Conservation (phyloP, 2,888 invertebrate genomes). For the Drosophila subsilvestris region DNA sequence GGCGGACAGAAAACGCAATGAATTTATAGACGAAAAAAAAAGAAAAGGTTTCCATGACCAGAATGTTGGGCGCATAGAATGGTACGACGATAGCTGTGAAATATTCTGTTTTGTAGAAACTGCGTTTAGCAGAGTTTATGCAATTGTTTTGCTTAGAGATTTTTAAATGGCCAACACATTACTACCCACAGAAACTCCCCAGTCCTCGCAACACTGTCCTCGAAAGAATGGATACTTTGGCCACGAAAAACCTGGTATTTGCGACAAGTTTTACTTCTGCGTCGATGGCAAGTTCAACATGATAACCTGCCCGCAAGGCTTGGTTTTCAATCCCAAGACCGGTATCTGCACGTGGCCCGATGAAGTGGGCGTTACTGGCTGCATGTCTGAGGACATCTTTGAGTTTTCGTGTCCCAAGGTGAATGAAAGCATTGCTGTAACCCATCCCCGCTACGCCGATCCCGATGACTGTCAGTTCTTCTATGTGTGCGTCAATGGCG, state of each 20-base stretch:
- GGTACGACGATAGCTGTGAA: too few species aligned
- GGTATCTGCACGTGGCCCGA: constrained; percentile 97
- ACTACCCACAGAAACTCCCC: constrained; percentile 87
- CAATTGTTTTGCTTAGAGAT: background rate
- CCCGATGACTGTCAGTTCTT: constrained; percentile 95
- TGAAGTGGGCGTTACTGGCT: constrained; percentile 94
- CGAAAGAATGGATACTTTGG: constrained; percentile 94
- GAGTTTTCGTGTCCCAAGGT: constrained; percentile 93
- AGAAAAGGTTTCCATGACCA: constrained; percentile 7
- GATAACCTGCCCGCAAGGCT: constrained; percentile 93
- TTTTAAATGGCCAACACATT: background rate
- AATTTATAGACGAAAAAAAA: constrained; percentile 12
- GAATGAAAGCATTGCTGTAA: constrained; percentile 88
- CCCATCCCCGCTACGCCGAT: constrained; percentile 94
- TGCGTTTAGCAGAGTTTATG: background rate
- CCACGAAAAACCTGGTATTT: constrained; percentile 90
- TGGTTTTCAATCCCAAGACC: constrained; percentile 94
- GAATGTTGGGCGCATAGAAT: background rate
- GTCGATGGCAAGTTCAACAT: constrained; percentile 95
- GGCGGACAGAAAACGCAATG: constrained; percentile 15
- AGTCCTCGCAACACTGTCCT: constrained; percentile 89
- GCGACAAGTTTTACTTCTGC: constrained; percentile 95
- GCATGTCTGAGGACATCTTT: constrained; percentile 93
- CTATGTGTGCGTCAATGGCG: constrained; percentile 96
- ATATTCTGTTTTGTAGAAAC: background rate